A percentile compares a stretch with the other conserved stretches of the same genome.
Conservation (phyloP, 2,113 vertebrate genomes). For the Mormoops blainvillei region DNA sequence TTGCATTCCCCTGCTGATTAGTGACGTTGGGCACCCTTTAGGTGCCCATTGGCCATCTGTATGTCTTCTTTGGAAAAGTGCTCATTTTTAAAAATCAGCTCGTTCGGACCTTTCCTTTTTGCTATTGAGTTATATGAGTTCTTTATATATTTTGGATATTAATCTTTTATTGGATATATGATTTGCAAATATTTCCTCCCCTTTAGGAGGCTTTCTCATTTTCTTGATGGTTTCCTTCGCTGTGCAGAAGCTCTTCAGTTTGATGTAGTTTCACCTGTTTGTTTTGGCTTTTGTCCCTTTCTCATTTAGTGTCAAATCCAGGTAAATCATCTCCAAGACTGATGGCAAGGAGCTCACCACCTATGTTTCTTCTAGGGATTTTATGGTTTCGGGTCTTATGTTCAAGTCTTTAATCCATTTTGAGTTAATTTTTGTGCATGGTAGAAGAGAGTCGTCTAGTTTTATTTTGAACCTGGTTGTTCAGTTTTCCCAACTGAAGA, state of each 20-base stretch:
- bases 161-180: background rate
- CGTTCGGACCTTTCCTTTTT: background rate
- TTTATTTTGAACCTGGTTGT: background rate
- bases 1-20: background rate
- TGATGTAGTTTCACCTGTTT: no score
- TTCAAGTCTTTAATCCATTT: background rate
- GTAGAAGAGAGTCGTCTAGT: background rate
- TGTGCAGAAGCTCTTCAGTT: background rate
- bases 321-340: background rate
- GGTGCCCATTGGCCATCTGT: background rate
- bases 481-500: background rate
- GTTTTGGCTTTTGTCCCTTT: background rate
- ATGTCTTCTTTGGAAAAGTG: background rate
- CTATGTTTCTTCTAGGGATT: background rate
- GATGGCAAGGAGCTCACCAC: background rate
- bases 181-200: background rate
- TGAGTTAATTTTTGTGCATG: background rate
- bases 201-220: background rate
- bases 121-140: background rate
- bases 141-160: background rate
- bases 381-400: background rate
- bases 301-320: background rate
- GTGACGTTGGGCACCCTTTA: background rate
- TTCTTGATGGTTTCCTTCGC: background rate
- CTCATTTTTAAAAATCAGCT: background rate